Base-by-base conservation (phyloP, 2,888 invertebrate species). In the Chymomyza procnemis region DNA sequence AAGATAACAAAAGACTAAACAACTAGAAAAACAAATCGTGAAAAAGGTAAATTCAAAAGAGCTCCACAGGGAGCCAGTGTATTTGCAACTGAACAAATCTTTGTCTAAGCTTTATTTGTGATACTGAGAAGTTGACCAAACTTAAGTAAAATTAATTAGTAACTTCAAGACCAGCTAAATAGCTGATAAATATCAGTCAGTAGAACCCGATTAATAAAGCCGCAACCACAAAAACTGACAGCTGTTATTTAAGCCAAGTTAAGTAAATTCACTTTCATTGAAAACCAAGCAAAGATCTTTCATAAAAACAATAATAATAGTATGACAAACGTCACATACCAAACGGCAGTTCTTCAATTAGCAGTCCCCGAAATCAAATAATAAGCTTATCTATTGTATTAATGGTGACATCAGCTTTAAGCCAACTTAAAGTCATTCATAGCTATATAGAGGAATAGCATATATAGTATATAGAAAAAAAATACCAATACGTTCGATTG, bases 361-460 rank as follows among this genome's bases (percentile, higher is more conserved):
- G 6, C 34, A 41, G 34, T 41, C 12, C 34, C 34, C 6, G 34
- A 41, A 41, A 41, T 12, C 12, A 41, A 41, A 41, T 41, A 41
- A 41, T 41, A 41, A 41, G 3, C 34, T 41, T 41, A 41, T 41
- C 34, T 12, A 41, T 41, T 41, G 34, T 41, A 12, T 41, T 41
- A 12, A 12, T 12, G 34, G 34, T 41, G 34, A 41, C 34, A 41
- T 41, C 34, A 41, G 34, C 34, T 41, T 41, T 41, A 41, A 41
- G 26, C 26, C 26, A 26, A 83, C 73, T 80, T 75, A 60, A 78
- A 62, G 73, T 65, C 63, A 72, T 84, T 81, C 71, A 81, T 71
- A 54, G 48, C 57, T 30, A 58, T 67, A 59, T 50, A 52, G 57
- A 80, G 75, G 14, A 21, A 54, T 12, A n/a, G 19, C 3, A 26